Conservation (phyloP, 2,888 invertebrate genomes). For the Athalia rosae region DNA sequence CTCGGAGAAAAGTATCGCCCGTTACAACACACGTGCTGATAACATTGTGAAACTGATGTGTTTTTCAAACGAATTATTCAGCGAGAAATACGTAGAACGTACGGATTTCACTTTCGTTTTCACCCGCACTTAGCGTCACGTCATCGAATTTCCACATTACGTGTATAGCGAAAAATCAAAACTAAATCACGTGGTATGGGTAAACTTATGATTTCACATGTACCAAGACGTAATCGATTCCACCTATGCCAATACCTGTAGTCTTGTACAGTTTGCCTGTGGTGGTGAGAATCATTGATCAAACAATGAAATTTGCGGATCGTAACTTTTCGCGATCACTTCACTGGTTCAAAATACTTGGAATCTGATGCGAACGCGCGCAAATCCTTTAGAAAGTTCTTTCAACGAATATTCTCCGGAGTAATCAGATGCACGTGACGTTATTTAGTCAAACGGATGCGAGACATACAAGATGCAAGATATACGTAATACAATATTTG, state of each 20-base stretch:
- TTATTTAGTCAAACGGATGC: not conserved
- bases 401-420: not conserved
- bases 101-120: no score
- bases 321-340: no score
- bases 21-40: no score
- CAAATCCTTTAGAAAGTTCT: not conserved
- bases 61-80: no score
- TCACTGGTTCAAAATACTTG: not conserved
- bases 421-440: slow-evolving; percentile 3
- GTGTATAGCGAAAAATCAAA: not conserved
- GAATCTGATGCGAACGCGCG: no score
- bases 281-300: not conserved
- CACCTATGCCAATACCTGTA: no score
- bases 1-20: no score
- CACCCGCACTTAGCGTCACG: no score
- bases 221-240: no score
- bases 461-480: slow-evolving; percentile 5
- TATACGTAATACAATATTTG: slow-evolving; percentile 29
- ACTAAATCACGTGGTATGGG: not conserved
- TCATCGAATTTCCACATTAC: not conserved
- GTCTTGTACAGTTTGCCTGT: no score
- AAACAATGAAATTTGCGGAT: not conserved
- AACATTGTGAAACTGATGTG: no score
- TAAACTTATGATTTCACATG: not conserved
- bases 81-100: no score